Evolutionary conservation across 2,888 invertebrate species (phyloP).

Genomic region (Dorcus hopei): DNA sequence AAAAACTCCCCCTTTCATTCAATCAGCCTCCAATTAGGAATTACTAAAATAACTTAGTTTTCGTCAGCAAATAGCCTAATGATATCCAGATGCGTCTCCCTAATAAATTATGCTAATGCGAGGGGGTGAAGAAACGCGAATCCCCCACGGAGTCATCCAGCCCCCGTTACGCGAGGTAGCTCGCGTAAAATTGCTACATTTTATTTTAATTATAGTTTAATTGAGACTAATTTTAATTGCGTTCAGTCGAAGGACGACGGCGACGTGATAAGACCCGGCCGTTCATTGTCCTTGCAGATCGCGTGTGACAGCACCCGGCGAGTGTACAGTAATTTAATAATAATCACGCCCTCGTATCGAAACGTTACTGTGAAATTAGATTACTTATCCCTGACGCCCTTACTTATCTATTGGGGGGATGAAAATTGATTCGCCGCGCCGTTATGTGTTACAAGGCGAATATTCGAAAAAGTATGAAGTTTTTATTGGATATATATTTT

Average conservation of each 20-base stretch:
- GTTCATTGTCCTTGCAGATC: no score
- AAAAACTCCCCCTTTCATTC: no score
- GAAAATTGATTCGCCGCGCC: slow-evolving; percentile 4
- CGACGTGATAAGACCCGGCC: no score
- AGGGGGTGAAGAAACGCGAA: slow-evolving; percentile 10
- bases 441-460: no score
- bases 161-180: slow-evolving; percentile 5
- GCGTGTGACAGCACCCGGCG: no score
- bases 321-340: slow-evolving; percentile 7
- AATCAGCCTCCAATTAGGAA: no score
- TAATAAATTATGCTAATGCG: slow-evolving; percentile 7
- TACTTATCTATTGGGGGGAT: not conserved
- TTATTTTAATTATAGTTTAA: slow-evolving; percentile 9
- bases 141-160: slow-evolving; percentile 11
- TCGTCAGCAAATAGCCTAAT: slow-evolving; percentile 12
- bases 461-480: no score
- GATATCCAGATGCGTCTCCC: slow-evolving; percentile 10
- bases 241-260: no score
- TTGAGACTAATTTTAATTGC: no score
- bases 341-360: slow-evolving; percentile 8
- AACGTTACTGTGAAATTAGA: slow-evolving; percentile 9
- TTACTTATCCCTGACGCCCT: not conserved
- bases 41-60: not conserved
- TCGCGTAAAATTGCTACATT: slow-evolving; percentile 4
- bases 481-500: no score